Base-by-base conservation (phyloP, 2,888 invertebrate genomes). In the Homarus gammarus region DNA sequence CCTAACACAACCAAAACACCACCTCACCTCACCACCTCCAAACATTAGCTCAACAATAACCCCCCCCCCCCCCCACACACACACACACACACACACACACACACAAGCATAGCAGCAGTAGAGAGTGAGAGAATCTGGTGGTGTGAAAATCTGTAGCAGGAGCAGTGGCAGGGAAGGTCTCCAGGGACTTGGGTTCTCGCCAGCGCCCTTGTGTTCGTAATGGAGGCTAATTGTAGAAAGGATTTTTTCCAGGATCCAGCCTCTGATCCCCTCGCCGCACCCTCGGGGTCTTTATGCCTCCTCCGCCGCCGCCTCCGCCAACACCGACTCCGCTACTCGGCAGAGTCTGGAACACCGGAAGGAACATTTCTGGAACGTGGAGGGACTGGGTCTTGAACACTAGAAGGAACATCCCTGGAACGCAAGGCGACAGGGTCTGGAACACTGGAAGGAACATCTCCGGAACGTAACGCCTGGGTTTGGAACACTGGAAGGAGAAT, bases 201-300 rank as follows among this genome's bases (percentile, higher is more conserved):
- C n/a, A 64, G 77, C 61, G 64, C 81, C 87, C 87, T 81, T 61
- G 72, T 56, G 64, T 78, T 72, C 38, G 81, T 87, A 87, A 87
- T 87, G 81, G 87, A 81, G 87, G 87, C 87, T 87, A 87, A 87
- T 87, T 87, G 87, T 73, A 81, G 87, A 87, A 87, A 87, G 87
- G 87, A 87, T 87, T 87, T 87, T 87, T 87, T 56, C 22, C 87
- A 15, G 70, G 87, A 87, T 87, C 87, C 87, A 87, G 72, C 79
- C 87, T 87, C 87, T 87, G 87, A 87, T 87, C 87, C 86, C 64
- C 73, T n/a, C n/a, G n/a, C n/a, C 56, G 70, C 87, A 72, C 87
- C 87, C 81, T 87, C 49, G 73, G 81, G 87, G 72, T 84, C 84
- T 84, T 77, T 84, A 64, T 44, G 40, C 56, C 72, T 33, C 83